A percentile compares a stretch with the other conserved stretches of the same genome.
phyloP scores from a whole-genome alignment of 2,888 invertebrate genomes.

The Hirtodrosophila alboralis region DNA sequence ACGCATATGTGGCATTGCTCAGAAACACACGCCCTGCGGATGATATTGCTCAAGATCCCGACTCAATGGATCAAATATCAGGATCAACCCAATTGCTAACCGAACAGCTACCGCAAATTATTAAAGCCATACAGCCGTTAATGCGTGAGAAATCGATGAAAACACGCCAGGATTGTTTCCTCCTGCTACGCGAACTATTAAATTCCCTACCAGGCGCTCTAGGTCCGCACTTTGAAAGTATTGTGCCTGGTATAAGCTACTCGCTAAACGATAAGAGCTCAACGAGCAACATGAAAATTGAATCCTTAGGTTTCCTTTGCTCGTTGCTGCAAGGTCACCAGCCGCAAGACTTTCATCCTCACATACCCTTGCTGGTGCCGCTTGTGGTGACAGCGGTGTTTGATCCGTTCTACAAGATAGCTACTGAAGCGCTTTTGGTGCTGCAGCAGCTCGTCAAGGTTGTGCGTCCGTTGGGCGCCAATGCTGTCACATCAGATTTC shows the following conservation, averaged over 20 bases:
- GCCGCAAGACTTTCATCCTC: slow-evolving; percentile 89
- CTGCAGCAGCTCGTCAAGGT: slow-evolving; percentile 97
- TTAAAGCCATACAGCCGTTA: slow-evolving; percentile 94
- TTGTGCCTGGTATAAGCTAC: slow-evolving; percentile 95
- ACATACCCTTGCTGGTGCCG: slow-evolving; percentile 91
- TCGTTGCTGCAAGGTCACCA: slow-evolving; percentile 83
- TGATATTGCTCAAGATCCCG: slow-evolving; percentile 87
- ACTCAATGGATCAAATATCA: slow-evolving; percentile 90
- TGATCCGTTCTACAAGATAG: slow-evolving; percentile 99
- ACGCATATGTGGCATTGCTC: slow-evolving; percentile 96
- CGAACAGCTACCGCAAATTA: slow-evolving; percentile 89
- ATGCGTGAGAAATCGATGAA: slow-evolving; percentile 94
- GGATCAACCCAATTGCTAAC: slow-evolving; percentile 87
- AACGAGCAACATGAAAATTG: slow-evolving; percentile 99
- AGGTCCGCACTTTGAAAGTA: slow-evolving; percentile 91
- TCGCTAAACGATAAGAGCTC: slow-evolving; percentile 96
- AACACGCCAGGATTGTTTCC: slow-evolving; percentile 95
- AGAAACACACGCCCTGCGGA: slow-evolving; percentile 93
- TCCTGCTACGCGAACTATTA: slow-evolving; percentile 94
- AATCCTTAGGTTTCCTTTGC: slow-evolving; percentile 94
- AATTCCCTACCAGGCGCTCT: slow-evolving; percentile 95
- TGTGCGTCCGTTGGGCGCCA: slow-evolving; percentile 88
- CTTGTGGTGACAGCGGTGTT: slow-evolving; percentile 95
- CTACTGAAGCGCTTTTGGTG: slow-evolving; percentile 97
- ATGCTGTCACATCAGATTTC: slow-evolving; percentile 85